Evolutionary conservation across 2,797 vertebrate genomes (phyloP).

Genomic region (Meda fulgida): DNA sequence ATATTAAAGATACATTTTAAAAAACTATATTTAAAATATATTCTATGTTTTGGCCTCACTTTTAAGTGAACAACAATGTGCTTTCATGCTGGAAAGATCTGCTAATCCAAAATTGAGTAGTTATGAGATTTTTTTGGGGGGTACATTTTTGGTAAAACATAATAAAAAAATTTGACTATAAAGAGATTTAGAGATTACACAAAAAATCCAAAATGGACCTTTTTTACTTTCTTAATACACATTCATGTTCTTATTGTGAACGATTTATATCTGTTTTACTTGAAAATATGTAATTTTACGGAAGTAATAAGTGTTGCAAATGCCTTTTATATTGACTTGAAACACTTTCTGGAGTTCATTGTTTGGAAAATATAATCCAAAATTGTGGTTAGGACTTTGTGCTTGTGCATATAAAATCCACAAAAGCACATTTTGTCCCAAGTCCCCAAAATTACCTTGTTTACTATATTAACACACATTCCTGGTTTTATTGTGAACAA

Average conservation of each 20-base stretch:
- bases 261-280: background rate
- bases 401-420: background rate
- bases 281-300: background rate
- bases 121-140: background rate
- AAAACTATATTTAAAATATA: background rate
- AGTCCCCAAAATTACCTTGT: background rate
- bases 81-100: background rate
- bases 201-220: background rate
- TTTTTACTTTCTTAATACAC: background rate
- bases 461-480: background rate
- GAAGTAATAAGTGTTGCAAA: background rate
- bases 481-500: background rate
- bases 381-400: background rate
- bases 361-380: slow-evolving; percentile 4
- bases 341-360: background rate
- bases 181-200: background rate
- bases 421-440: background rate
- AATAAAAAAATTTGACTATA: background rate
- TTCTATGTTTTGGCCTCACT: slow-evolving; percentile 5
- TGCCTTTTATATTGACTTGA: background rate
- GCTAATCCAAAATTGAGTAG: slow-evolving; percentile 6
- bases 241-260: background rate
- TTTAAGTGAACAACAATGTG: slow-evolving; percentile 5
- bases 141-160: background rate
- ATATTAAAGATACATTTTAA: background rate